These are phyloP conservation scores for Amyelois transitella DNA, from an alignment of 1,140 invertebrate genomes.

Conservation along the genomic window DNA sequence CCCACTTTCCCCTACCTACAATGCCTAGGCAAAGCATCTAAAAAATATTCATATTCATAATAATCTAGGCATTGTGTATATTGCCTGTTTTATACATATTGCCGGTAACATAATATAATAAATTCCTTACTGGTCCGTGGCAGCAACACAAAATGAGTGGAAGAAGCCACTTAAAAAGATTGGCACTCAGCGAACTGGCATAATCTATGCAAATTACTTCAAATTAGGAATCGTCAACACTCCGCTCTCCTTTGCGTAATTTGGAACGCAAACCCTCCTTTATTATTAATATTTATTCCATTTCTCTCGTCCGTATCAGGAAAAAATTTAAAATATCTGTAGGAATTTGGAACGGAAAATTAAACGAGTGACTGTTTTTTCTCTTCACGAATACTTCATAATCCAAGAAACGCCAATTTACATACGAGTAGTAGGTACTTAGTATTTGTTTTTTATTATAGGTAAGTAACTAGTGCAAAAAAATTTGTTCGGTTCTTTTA, in stretches of 20 bases:
- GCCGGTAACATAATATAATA: too few species aligned
- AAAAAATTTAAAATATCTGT: slow-evolving; percentile 48
- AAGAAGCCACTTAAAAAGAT: slow-evolving; percentile 72
- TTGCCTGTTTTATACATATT: too few species aligned
- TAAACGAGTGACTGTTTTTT: slow-evolving; percentile 47
- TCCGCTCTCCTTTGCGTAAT: slow-evolving; percentile 52
- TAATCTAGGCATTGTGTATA: too few species aligned
- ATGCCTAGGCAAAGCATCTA: too few species aligned
- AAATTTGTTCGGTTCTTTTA: too few species aligned
- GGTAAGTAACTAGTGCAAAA: too few species aligned
- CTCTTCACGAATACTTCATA: too few species aligned
- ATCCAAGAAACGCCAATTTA: too few species aligned
- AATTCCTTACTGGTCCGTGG: slow-evolving; percentile 50
- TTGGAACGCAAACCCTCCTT: slow-evolving; percentile 68
- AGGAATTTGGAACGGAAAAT: slow-evolving; percentile 53
- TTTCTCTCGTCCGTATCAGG: slow-evolving; percentile 52
- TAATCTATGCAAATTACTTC: slow-evolving; percentile 73
- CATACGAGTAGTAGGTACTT: too few species aligned
- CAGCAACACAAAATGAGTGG: slow-evolving; percentile 61
- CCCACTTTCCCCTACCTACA: too few species aligned
- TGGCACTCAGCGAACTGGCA: slow-evolving; percentile 71
- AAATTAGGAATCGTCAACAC: slow-evolving; percentile 73
- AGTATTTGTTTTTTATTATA: too few species aligned
- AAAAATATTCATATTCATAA: too few species aligned
- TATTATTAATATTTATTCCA: slow-evolving; percentile 74